Evolutionary conservation across 2,888 invertebrate genomes (phyloP).

Genomic region (Cheiracanthium punctorium): DNA sequence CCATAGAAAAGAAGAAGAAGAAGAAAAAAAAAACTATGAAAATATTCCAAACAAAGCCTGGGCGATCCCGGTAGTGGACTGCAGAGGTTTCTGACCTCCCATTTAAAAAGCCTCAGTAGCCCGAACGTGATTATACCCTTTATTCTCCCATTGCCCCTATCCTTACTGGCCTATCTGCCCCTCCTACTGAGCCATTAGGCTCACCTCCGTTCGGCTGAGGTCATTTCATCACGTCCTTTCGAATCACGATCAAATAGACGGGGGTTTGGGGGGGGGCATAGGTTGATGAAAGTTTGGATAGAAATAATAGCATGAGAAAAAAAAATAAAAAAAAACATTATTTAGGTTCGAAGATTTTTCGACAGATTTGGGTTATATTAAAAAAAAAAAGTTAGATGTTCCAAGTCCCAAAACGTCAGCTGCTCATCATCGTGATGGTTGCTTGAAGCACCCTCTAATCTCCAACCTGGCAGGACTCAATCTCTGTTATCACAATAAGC

Average conservation of each 20-base stretch:
- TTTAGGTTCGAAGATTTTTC: background rate
- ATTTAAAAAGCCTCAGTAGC: constrained; percentile 53
- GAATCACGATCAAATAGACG: constrained; percentile 41
- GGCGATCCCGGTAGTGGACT: constrained; percentile 61
- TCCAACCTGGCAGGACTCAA: no score
- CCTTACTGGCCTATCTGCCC: constrained; percentile 43
- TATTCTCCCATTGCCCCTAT: constrained; percentile 59
- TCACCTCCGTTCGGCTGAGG: constrained; percentile 36
- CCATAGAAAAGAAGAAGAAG: background rate
- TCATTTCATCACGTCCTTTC: constrained; percentile 58
- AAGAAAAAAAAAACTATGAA: constrained; percentile 6
- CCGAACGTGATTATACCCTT: constrained; percentile 64
- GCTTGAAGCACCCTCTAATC: no score
- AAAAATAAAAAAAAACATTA: no score
- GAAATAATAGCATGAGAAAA: background rate
- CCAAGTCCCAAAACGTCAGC: no score
- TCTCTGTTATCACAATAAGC: no score
- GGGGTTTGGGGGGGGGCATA: background rate
- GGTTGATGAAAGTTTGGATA: background rate
- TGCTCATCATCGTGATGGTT: no score
- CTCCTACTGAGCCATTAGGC: constrained; percentile 56
- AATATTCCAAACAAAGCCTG: constrained; percentile 25
- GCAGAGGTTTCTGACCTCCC: constrained; percentile 51
- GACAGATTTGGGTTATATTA: background rate
- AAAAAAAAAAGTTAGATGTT: no score